Evolutionary conservation across 2,797 vertebrate species (phyloP).

Genomic region (Echeneis naucrates): DNA sequence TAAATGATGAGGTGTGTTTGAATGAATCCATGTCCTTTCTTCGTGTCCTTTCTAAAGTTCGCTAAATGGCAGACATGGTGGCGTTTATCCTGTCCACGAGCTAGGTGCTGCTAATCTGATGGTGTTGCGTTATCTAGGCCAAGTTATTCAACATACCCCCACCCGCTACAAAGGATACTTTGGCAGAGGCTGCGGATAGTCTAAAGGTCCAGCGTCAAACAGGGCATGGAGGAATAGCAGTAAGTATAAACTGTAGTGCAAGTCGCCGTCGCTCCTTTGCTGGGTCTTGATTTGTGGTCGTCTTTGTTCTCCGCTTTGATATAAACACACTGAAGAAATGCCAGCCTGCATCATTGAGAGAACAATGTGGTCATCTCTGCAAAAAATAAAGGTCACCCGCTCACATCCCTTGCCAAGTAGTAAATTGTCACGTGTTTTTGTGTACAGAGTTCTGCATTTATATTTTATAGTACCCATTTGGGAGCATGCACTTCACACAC

Average conservation of each 20-base stretch:
- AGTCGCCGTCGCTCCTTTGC: background rate
- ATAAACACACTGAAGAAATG: conserved; percentile 19
- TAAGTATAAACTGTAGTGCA: background rate
- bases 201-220: conserved; percentile 42
- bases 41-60: conserved; percentile 76
- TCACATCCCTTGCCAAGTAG: conserved; percentile 15
- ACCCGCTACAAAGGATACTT: conserved; percentile 26
- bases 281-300: conserved; percentile 5
- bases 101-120: conserved; percentile 68
- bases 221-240: background rate
- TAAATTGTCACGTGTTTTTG: conserved; percentile 13
- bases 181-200: conserved; percentile 14
- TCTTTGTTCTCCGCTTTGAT: conserved; percentile 3
- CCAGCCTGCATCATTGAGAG: conserved; percentile 4
- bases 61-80: conserved; percentile 71
- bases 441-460: conserved; percentile 5
- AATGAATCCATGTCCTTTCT: conserved; percentile 74
- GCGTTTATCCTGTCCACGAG: conserved; percentile 36
- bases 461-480: conserved; percentile 16
- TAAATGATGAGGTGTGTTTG: conserved; percentile 73
- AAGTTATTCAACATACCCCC: conserved; percentile 34
- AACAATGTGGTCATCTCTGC: conserved; percentile 24
- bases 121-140: conserved; percentile 22
- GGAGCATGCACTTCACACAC: conserved; percentile 50
- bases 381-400: conserved; percentile 49